Percentiles rank a stretch among this genome's conserved stretches.
phyloP scores from a whole-genome alignment of 2,888 invertebrate species.

The Sminthurinus aureus region DNA sequence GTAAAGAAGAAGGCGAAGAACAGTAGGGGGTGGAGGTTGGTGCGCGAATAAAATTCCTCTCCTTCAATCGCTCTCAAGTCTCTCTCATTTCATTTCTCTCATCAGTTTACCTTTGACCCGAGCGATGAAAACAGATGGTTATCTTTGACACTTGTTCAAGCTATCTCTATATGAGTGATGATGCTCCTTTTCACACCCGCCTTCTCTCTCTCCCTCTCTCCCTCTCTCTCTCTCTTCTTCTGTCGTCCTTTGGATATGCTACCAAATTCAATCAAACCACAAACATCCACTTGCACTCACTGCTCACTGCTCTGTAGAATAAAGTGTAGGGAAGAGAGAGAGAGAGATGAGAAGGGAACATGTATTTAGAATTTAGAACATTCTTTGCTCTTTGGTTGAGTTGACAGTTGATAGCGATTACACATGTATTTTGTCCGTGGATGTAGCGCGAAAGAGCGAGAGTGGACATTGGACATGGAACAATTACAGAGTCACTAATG shows the following conservation, averaged over 20 bases:
- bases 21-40: slow-evolving; percentile 50
- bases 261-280: slow-evolving; percentile 1
- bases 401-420: too few relatives aligned
- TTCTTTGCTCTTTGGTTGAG: too few relatives aligned
- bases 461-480: neutral
- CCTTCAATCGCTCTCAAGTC: neutral
- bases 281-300: too few relatives aligned
- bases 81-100: neutral
- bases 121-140: slow-evolving; percentile 44
- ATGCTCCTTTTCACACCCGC: slow-evolving; percentile 54
- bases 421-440: too few relatives aligned
- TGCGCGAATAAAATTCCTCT: slow-evolving; percentile 46
- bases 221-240: neutral
- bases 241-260: slow-evolving; percentile 46
- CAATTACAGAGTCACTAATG: slow-evolving; percentile 10
- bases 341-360: too few relatives aligned
- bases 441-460: too few relatives aligned
- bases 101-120: slow-evolving; percentile 40
- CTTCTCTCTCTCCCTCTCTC: neutral
- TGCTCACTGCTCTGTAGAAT: too few relatives aligned
- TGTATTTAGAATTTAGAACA: too few relatives aligned
- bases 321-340: too few relatives aligned
- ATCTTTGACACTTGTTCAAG: slow-evolving; percentile 33
- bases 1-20: slow-evolving; percentile 10
- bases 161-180: slow-evolving; percentile 51